These are phyloP conservation scores for Catharus fuscescens DNA, from an alignment of 2,113 vertebrate species.

Conservation along the genomic window DNA sequence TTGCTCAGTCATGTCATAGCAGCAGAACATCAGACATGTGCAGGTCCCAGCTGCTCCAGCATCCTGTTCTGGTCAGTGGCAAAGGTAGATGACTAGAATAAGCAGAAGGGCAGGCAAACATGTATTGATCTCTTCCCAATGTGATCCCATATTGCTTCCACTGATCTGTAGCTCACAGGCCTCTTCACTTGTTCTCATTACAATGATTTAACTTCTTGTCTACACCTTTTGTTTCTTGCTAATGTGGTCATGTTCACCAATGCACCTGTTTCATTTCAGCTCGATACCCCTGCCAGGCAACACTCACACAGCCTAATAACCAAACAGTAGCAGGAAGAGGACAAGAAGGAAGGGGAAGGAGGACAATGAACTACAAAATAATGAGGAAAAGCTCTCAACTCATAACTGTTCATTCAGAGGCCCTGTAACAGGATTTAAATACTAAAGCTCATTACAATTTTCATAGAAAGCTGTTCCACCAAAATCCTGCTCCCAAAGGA, in stretches of 20 bases:
- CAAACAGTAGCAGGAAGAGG: background rate
- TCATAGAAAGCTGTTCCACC: background rate
- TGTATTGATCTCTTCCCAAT: background rate
- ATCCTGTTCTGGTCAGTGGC: background rate
- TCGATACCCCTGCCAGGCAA: background rate
- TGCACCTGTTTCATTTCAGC: background rate
- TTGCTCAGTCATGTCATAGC: background rate
- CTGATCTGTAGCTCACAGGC: background rate
- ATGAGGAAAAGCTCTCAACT: conserved; percentile 6
- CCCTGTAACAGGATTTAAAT: conserved; percentile 9
- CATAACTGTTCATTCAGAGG: background rate
- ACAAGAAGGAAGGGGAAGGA: background rate
- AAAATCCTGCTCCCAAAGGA: background rate
- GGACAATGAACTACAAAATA: background rate
- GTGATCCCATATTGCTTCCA: background rate
- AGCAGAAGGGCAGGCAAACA: background rate
- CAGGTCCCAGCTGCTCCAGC: background rate
- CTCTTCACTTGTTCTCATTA: background rate
- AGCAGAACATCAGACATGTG: background rate
- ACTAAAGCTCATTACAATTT: background rate
- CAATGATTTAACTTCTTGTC: background rate
- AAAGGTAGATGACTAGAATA: background rate
- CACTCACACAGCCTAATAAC: background rate
- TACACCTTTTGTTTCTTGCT: background rate
- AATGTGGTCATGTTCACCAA: background rate